Percentiles rank a stretch among this genome's conserved stretches.
Evolutionary conservation across 2,888 invertebrate species (phyloP).

Genomic region (Xanthia icteritia): DNA sequence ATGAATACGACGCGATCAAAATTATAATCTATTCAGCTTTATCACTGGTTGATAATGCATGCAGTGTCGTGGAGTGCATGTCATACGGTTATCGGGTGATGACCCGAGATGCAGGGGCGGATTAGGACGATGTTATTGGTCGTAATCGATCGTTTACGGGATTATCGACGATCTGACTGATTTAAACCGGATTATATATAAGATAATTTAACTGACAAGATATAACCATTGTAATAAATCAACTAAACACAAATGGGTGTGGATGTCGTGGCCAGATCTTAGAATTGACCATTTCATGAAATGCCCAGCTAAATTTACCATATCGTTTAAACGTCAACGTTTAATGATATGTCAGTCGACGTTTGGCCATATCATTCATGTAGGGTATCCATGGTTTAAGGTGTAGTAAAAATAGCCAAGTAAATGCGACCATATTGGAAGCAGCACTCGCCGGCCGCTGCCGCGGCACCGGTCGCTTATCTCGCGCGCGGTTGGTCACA

Average conservation of each 20-base stretch:
- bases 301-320: too few species aligned
- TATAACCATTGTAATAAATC: neutral
- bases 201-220: neutral
- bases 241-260: neutral
- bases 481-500: too few species aligned
- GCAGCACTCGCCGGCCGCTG: too few species aligned
- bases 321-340: too few species aligned
- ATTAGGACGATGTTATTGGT: conserved; percentile 18
- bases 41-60: conserved; percentile 58
- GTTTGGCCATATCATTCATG: too few species aligned
- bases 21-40: conserved; percentile 56
- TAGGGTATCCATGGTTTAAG: too few species aligned
- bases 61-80: conserved; percentile 64
- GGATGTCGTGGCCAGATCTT: too few species aligned
- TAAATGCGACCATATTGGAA: too few species aligned
- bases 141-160: neutral
- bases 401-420: too few species aligned
- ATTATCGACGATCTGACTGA: neutral
- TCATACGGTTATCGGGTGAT: conserved; percentile 68
- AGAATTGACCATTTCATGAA: too few species aligned
- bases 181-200: conserved; percentile 4
- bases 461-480: too few species aligned
- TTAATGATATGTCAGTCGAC: too few species aligned
- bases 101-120: conserved; percentile 66
- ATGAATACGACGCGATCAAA: conserved; percentile 40